A percentile compares a stretch with the other conserved stretches of the same genome.
Evolutionary conservation across 92 coral and sea anemone genomes (phyloP).

Genomic region (Zoanthus sociatus): DNA sequence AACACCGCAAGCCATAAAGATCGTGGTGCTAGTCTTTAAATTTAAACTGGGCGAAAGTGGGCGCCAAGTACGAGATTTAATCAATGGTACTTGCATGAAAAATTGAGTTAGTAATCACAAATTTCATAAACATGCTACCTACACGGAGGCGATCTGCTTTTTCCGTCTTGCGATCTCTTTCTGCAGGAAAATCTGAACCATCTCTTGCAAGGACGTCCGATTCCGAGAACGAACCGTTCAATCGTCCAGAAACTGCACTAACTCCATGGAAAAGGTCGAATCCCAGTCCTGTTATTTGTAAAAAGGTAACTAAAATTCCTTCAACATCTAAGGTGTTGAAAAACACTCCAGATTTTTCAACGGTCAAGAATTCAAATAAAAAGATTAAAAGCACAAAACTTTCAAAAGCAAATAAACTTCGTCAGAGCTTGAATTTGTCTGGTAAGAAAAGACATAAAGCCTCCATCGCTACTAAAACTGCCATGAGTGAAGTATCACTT

Average conservation of each 20-base stretch:
- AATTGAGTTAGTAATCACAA: neutral
- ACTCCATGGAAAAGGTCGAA: constrained; percentile 55
- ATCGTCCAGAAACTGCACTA: constrained; percentile 2
- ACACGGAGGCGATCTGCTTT: constrained; percentile 39
- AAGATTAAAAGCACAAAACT: constrained; percentile 52
- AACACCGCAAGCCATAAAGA: constrained; percentile 43
- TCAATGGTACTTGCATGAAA: too few species aligned
- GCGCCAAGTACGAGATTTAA: constrained; percentile 3
- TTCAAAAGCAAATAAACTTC: constrained; percentile 77
- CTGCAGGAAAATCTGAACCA: constrained; percentile 39
- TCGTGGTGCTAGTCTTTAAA: neutral
- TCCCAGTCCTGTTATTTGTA: constrained; percentile 37
- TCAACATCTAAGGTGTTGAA: constrained; percentile 12
- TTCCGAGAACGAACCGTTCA: constrained; percentile 20
- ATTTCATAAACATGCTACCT: neutral
- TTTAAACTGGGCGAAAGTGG: neutral
- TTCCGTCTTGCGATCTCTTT: constrained; percentile 42
- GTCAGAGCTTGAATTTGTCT: constrained; percentile 83
- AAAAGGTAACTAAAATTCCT: constrained; percentile 44
- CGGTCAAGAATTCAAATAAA: constrained; percentile 34
- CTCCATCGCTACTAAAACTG: constrained; percentile 54
- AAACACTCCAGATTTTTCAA: constrained; percentile 33
- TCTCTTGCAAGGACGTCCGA: constrained; percentile 22
- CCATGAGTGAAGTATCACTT: constrained; percentile 33
- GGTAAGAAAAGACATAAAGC: constrained; percentile 74